Base-by-base conservation (phyloP, 2,888 invertebrate species). In the Monoplex corrugatus region DNA sequence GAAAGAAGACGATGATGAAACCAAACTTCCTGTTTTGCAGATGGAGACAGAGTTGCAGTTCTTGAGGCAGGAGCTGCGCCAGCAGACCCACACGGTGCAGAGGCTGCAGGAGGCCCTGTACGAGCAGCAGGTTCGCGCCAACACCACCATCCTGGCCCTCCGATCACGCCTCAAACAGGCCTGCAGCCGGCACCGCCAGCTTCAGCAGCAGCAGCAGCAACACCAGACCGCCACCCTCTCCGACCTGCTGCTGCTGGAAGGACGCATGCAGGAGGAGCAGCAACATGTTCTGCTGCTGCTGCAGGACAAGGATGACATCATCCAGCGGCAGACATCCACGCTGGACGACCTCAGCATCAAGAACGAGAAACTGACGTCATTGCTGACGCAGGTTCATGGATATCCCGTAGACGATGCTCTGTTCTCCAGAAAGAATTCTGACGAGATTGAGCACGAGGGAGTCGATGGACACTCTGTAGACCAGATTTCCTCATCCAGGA, bases 191-290 rank as follows among this genome's bases (percentile, higher is more conserved):
- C 86, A 93, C 44, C 91, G 90, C 86, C 90, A 90, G n/a, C 90
- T 93, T 35, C 88, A 90, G 32, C 50, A 87, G 2, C 89, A 91
- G 50, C 92, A 93, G 8, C 94, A 94, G 50, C 90, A 92, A 45
- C 93, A 93, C 84, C 86, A 94, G 43, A 90, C 91, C 1, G 93
- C 92, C 16, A 92, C 94, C 13, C 91, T 94, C 43, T 92, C 94
- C 0, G 93, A 93, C 78, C 89, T 95, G 28, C 88, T 94, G 40
- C 91, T 92, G 32, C 90, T 95, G 6, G 94, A 95, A 87, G 93
- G 93, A 16, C 92, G 93, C 38, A 89, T 95, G 68, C 92, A 91
- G 63, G 91, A 91, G 44, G 94, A 94, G 83, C 93, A 94, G 87
- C 91, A 88, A 13, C 90, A 92, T 35, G 91, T 94, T 0, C 82